Evolutionary conservation across 2,113 vertebrate genomes (phyloP), one percentile per base, ranked within the genome.

Genomic region (Ailuropoda melanoleuca): DNA sequence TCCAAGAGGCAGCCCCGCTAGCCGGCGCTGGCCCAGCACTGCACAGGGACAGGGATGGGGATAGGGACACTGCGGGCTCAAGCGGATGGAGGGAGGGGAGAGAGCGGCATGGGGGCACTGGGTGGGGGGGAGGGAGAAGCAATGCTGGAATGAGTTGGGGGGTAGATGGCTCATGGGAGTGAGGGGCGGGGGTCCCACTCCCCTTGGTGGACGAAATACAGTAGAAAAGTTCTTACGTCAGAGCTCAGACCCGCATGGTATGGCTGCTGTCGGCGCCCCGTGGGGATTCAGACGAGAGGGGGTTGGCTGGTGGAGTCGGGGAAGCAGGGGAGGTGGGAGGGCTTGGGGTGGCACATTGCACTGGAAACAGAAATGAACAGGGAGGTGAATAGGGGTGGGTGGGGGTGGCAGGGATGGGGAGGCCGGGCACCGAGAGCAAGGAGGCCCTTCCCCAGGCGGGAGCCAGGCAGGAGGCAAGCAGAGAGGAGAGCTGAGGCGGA

Each of bases 211-310:
- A 97, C 93, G 97, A 95, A 58, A 96, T 93, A 98, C 88, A 97
- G 98, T 97, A 97, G 97, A 98, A 98, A 98, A 97, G 88, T 99
- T 98, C 99, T 99, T 99, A 99, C 99, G 99, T 99, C 98, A 98
- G 81, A 98, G 98, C 98, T 99, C 99, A 99, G 99, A 99, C 99
- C 99, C 99, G 99, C 99, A 99, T 99, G 99, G 99, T 98, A 98
- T 99, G 99, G 99, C 99, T 99, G 98, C 98, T 99, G 98, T 99
- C 99, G 98, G 99, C 97, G 97, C 98, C 98, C 96, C 98, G 98
- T 86, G 98, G 96, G 95, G 98, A 72, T 98, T 99, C 99, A 98
- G 99, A 98, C 99, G 98, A 99, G 94, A 98, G 99, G 98, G 99
- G 99, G 98, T 98, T 99, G 98, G 98, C 97, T 98, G 98, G 99